Conservation (phyloP, 2,797 vertebrate species). For the Helostoma temminkii region DNA sequence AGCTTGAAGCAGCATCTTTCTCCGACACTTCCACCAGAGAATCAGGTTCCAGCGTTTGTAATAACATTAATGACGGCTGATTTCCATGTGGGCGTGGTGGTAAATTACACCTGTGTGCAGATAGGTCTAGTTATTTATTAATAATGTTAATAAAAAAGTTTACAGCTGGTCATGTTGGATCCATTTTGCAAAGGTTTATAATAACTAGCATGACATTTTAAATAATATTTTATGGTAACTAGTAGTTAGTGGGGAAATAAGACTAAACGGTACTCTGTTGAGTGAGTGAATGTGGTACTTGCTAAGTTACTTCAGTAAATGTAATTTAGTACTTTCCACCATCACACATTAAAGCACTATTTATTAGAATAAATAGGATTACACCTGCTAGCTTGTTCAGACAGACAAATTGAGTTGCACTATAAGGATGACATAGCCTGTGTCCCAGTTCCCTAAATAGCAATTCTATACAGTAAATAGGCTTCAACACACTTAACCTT, state of each 20-base stretch:
- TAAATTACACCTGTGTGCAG: neutral
- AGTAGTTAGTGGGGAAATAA: neutral
- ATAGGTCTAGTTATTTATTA: neutral
- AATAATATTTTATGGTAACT: too few relatives aligned
- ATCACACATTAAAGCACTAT: neutral
- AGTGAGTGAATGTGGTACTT: neutral
- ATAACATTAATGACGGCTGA: neutral
- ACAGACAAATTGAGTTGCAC: neutral
- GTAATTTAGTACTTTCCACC: neutral
- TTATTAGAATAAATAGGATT: neutral
- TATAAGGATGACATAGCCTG: slow-evolving; percentile 1
- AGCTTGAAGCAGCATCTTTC: neutral
- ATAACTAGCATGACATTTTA: too few relatives aligned
- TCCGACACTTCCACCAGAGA: neutral
- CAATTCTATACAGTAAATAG: neutral
- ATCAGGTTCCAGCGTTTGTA: neutral
- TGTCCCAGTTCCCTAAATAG: neutral
- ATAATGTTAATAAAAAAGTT: too few relatives aligned
- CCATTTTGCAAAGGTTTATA: too few relatives aligned
- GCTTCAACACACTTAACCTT: neutral
- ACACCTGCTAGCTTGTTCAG: neutral
- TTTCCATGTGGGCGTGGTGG: too few relatives aligned
- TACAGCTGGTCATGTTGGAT: too few relatives aligned
- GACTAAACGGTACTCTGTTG: neutral
- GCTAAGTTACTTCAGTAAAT: neutral